Evolutionary conservation across 92 coral and sea anemone species (phyloP).

Genomic region (Epizoanthus stellaris): DNA sequence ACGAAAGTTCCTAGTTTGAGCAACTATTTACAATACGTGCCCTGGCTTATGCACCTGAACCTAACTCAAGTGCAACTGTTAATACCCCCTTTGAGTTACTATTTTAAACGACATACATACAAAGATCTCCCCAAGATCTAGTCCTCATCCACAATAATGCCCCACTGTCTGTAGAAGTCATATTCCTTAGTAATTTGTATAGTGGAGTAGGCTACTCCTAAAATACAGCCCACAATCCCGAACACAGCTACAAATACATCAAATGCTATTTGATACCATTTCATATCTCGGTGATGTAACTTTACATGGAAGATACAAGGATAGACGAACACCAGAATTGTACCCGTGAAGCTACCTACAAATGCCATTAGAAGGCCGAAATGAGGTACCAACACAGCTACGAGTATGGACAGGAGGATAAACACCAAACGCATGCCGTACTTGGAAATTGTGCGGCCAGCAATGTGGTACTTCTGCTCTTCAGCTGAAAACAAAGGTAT

Average conservation of each 20-base stretch:
- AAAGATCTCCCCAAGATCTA: slow-evolving; percentile 3
- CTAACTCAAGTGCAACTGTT: too few relatives aligned
- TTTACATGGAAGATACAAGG: slow-evolving; percentile 91
- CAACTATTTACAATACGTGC: too few relatives aligned
- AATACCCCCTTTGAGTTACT: too few relatives aligned
- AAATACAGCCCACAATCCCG: slow-evolving; percentile 74
- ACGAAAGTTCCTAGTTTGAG: too few relatives aligned
- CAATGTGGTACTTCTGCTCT: slow-evolving; percentile 71
- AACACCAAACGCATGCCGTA: slow-evolving; percentile 71
- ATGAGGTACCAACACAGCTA: slow-evolving; percentile 90
- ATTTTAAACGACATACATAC: too few relatives aligned
- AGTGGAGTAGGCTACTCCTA: slow-evolving; percentile 81
- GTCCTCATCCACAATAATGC: slow-evolving; percentile 83
- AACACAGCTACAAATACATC: slow-evolving; percentile 70
- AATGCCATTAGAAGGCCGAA: slow-evolving; percentile 91
- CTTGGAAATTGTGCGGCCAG: slow-evolving; percentile 70
- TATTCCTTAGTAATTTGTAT: slow-evolving; percentile 88
- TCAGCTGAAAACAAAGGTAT: slow-evolving; percentile 75
- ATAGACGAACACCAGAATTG: slow-evolving; percentile 78
- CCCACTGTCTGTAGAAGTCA: slow-evolving; percentile 91
- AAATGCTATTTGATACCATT: slow-evolving; percentile 78
- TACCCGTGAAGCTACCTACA: slow-evolving; percentile 93
- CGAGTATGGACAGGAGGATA: slow-evolving; percentile 79
- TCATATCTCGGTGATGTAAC: slow-evolving; percentile 76
- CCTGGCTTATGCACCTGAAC: too few relatives aligned